Evolutionary conservation across 2,888 invertebrate genomes (phyloP).

Genomic region (Athripsodes cinereus): DNA sequence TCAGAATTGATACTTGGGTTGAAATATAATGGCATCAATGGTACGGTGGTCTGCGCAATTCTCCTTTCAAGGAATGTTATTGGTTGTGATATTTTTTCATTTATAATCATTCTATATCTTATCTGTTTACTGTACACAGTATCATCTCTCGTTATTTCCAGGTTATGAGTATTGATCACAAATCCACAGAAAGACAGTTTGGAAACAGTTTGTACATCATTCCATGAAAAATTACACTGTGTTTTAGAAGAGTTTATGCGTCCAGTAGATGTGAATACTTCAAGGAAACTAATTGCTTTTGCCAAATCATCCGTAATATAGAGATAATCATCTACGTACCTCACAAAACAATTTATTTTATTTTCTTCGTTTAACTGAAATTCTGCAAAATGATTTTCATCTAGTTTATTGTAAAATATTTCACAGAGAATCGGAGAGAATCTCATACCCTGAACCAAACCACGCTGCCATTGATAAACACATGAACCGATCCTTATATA

Average conservation of each 20-base stretch:
- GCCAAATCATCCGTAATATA: constrained; percentile 42
- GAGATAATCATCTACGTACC: constrained; percentile 48
- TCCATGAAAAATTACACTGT: constrained; percentile 38
- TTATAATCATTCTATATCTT: constrained; percentile 45
- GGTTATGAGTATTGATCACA: constrained; percentile 37
- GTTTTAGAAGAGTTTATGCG: constrained; percentile 46
- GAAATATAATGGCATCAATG: constrained; percentile 42
- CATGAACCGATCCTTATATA: constrained; percentile 44
- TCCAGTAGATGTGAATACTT: constrained; percentile 38
- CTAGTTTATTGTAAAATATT: constrained; percentile 42
- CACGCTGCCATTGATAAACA: constrained; percentile 44
- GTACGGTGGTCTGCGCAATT: constrained; percentile 43
- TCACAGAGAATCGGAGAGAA: constrained; percentile 48
- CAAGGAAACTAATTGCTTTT: constrained; percentile 38
- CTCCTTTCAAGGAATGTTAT: constrained; percentile 42
- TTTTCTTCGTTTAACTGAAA: constrained; percentile 25
- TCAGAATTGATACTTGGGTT: constrained; percentile 41
- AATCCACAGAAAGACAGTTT: constrained; percentile 43
- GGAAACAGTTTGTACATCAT: constrained; percentile 34
- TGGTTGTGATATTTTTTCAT: constrained; percentile 35
- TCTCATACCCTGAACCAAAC: constrained; percentile 46
- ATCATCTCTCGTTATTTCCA: constrained; percentile 40
- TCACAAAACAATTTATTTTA: constrained; percentile 37
- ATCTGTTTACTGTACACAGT: constrained; percentile 43
- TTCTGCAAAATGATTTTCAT: constrained; percentile 30